Evolutionary conservation across 2,888 invertebrate species (phyloP).

Genomic region (Nipponacmea schrenckii): DNA sequence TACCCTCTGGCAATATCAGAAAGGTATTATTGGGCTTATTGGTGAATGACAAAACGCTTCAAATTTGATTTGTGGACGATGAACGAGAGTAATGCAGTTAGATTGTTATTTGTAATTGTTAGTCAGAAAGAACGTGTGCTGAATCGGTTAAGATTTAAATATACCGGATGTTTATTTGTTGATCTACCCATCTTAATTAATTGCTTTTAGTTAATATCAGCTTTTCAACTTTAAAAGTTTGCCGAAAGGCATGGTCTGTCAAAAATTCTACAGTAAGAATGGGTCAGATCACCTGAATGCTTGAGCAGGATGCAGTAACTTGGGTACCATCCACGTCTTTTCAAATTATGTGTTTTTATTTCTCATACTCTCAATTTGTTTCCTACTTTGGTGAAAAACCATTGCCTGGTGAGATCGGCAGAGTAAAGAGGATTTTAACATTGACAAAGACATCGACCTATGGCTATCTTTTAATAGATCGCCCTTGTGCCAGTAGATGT

Average conservation of each 20-base stretch:
- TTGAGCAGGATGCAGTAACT: not conserved
- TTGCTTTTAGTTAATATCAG: conserved; percentile 6
- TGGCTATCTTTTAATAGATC: too few relatives aligned
- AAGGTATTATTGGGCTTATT: conserved; percentile 6
- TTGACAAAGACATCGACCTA: too few relatives aligned
- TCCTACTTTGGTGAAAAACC: too few relatives aligned
- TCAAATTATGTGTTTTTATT: too few relatives aligned
- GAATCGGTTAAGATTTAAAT: not conserved
- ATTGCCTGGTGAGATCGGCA: too few relatives aligned
- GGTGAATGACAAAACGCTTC: not conserved
- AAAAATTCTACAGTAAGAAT: not conserved
- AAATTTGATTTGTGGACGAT: not conserved
- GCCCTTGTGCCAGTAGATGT: too few relatives aligned
- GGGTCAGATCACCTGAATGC: not conserved
- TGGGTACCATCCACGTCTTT: too few relatives aligned
- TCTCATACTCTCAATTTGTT: too few relatives aligned
- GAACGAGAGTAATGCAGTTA: not conserved
- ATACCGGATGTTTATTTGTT: conserved; percentile 5
- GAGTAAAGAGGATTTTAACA: too few relatives aligned
- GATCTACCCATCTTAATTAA: not conserved
- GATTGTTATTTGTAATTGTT: conserved; percentile 6
- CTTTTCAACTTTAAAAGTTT: not conserved
- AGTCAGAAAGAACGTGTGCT: conserved; percentile 3
- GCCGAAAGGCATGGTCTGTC: not conserved
- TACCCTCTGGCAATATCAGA: not conserved